Evolutionary conservation across 2,888 invertebrate genomes (phyloP).

Genomic region (Harpalus rufipes): DNA sequence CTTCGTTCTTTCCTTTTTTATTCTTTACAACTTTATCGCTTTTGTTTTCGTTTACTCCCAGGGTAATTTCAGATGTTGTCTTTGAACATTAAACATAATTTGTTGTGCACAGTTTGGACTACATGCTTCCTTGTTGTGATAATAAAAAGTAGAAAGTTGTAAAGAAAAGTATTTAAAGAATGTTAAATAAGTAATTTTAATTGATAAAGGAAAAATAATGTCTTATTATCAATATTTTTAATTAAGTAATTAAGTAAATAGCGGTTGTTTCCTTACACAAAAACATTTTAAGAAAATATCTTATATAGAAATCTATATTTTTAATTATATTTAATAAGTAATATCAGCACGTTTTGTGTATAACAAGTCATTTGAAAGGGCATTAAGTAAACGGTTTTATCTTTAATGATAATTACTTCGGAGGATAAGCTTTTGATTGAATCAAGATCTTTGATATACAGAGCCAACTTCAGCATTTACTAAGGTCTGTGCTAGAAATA

Average conservation of each 20-base stretch:
- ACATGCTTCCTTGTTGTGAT: slow-evolving; percentile 43
- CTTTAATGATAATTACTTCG: too few relatives aligned
- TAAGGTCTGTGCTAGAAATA: too few relatives aligned
- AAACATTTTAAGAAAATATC: slow-evolving; percentile 7
- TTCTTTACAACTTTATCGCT: slow-evolving; percentile 51
- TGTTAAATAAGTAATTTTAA: not conserved
- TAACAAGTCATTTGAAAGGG: too few relatives aligned
- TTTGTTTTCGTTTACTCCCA: slow-evolving; percentile 45
- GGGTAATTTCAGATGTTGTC: slow-evolving; percentile 63
- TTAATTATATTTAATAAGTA: too few relatives aligned
- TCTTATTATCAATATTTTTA: not conserved
- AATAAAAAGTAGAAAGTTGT: slow-evolving; percentile 22
- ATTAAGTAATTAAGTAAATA: slow-evolving; percentile 5
- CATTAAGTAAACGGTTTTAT: too few relatives aligned
- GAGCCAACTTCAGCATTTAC: too few relatives aligned
- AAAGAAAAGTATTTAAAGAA: slow-evolving; percentile 6
- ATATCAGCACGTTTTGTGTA: too few relatives aligned
- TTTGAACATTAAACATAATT: slow-evolving; percentile 59
- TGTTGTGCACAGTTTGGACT: slow-evolving; percentile 39
- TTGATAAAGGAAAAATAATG: not conserved
- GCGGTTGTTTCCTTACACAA: not conserved
- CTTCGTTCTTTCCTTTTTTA: slow-evolving; percentile 50
- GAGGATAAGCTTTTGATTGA: too few relatives aligned
- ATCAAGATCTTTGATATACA: too few relatives aligned
- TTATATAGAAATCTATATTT: too few relatives aligned